Conservation (phyloP, 2,797 vertebrate species). For the Bovichtus variegatus region DNA sequence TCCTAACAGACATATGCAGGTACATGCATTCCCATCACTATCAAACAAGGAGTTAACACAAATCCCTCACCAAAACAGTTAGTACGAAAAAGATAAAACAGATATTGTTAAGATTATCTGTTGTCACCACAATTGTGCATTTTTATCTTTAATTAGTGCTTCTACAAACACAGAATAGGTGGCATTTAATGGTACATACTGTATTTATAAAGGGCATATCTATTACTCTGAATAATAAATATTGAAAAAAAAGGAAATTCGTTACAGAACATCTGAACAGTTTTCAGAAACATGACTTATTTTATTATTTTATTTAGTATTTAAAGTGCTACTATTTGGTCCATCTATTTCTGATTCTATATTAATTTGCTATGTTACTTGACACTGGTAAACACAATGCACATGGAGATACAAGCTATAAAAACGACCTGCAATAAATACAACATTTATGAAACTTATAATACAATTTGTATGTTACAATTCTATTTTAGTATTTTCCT, state of each 20-base stretch:
- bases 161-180: background rate
- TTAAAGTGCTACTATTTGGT: background rate
- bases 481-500: background rate
- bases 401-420: background rate
- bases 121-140: background rate
- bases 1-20: conserved; percentile 50
- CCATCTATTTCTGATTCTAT: background rate
- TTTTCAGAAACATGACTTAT: background rate
- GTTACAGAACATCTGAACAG: background rate
- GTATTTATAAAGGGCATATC: background rate
- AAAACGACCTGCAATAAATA: background rate
- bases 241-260: background rate
- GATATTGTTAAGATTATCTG: background rate
- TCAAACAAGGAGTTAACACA: conserved; percentile 63
- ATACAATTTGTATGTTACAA: background rate
- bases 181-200: background rate
- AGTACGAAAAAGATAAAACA: conserved; percentile 16
- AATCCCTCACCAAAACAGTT: conserved; percentile 21
- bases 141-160: background rate
- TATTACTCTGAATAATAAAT: background rate
- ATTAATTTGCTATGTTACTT: background rate
- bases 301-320: too few relatives aligned
- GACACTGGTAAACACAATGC: background rate
- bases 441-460: background rate
- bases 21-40: conserved; percentile 66